phyloP scores from a whole-genome alignment of 2,113 vertebrate genomes.

The Chrysemys picta region DNA sequence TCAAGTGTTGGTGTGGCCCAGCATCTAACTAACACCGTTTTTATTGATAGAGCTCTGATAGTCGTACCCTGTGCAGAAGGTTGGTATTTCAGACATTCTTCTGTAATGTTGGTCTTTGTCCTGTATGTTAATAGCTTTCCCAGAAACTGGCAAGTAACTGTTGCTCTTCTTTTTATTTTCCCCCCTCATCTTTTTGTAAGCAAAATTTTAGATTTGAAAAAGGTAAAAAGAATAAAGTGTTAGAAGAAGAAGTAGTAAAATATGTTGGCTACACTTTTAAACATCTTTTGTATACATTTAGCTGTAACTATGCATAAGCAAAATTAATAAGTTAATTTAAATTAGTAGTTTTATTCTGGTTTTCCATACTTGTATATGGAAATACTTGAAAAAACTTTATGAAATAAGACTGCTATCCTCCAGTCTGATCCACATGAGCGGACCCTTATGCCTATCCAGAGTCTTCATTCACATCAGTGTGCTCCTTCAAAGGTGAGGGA shows the following conservation, averaged over 20 bases:
- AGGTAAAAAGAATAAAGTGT: background rate
- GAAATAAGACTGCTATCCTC: background rate
- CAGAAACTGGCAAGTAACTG: constrained; percentile 52
- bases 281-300: background rate
- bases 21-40: constrained; percentile 98
- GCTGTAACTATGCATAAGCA: background rate
- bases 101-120: constrained; percentile 59
- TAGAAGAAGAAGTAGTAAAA: background rate
- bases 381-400: background rate
- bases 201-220: background rate
- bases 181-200: background rate
- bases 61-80: constrained; percentile 98
- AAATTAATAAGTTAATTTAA: constrained; percentile 21
- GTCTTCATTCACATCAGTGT: constrained; percentile 63
- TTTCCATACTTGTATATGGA: background rate
- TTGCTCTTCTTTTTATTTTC: background rate
- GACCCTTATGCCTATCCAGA: background rate
- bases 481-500: background rate
- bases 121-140: constrained; percentile 54
- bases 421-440: background rate
- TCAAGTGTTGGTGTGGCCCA: constrained; percentile 98
- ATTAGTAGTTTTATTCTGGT: background rate
- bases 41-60: constrained; percentile 99
- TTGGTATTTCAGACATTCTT: constrained; percentile 83
- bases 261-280: background rate